Evolutionary conservation across 2,113 vertebrate species (phyloP).

Genomic region (Thamnaconus septentrionalis): DNA sequence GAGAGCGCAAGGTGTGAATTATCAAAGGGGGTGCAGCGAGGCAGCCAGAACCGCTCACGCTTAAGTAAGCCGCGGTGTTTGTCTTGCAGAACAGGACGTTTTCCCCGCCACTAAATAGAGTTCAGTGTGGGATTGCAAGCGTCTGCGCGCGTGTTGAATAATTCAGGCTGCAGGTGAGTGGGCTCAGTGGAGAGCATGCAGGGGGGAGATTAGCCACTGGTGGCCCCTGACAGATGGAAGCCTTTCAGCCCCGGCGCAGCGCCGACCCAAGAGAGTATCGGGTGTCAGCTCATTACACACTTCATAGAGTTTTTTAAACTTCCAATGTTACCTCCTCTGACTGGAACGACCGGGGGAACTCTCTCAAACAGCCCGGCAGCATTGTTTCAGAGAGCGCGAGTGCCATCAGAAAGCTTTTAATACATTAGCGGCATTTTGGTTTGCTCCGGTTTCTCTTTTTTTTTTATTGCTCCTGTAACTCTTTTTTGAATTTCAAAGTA

Average conservation of each 20-base stretch:
- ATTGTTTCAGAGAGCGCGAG: not conserved
- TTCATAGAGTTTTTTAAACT: conserved; percentile 63
- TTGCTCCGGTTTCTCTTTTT: too few relatives aligned
- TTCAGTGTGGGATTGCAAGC: conserved; percentile 49
- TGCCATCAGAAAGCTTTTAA: conserved; percentile 1
- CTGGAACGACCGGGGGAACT: conserved; percentile 31
- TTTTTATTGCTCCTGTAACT: too few relatives aligned
- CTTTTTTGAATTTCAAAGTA: too few relatives aligned
- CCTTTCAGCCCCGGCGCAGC: conserved; percentile 63
- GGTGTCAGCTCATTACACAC: conserved; percentile 73
- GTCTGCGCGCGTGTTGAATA: conserved; percentile 69
- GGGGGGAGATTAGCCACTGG: conserved; percentile 69
- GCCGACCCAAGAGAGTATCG: conserved; percentile 64
- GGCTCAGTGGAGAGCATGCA: conserved; percentile 60
- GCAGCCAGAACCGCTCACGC: conserved; percentile 42
- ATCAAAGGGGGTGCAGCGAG: conserved; percentile 62
- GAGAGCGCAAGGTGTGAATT: conserved; percentile 70
- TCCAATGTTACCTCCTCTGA: conserved; percentile 54
- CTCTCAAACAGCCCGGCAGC: conserved; percentile 11
- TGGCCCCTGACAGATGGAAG: conserved; percentile 74
- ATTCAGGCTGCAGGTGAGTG: conserved; percentile 67
- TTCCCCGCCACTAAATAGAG: conserved; percentile 54
- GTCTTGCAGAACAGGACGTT: conserved; percentile 48
- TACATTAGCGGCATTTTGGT: too few relatives aligned
- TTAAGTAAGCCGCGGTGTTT: conserved; percentile 56